A percentile compares a stretch with the other conserved stretches of the same genome.
These are phyloP conservation scores for Carassius gibelio DNA, from an alignment of 2,113 vertebrate genomes.

Conservation along the genomic window DNA sequence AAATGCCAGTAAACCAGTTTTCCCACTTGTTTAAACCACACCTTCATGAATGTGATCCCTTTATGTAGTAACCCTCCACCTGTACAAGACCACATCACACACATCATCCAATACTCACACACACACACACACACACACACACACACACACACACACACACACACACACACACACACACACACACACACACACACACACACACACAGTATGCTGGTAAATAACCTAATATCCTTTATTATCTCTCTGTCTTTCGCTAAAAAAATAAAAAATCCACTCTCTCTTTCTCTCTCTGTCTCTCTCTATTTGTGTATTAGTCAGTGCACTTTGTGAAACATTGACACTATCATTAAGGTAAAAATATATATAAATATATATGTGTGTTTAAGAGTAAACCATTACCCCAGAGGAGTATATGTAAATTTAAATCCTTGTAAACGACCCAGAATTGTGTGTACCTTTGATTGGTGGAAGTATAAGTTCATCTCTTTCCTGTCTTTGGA, in stretches of 20 bases:
- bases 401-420: not conserved
- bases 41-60: conserved; percentile 35
- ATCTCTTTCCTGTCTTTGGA: not conserved
- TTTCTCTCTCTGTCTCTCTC: too few relatives aligned
- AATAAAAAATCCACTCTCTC: too few relatives aligned
- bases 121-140: not conserved
- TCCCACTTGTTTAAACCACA: conserved; percentile 10
- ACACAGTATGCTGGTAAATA: not conserved
- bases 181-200: not conserved
- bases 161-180: too few relatives aligned
- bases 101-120: not conserved
- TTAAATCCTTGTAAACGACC: not conserved
- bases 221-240: conserved; percentile 13
- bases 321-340: not conserved
- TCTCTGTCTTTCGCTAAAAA: not conserved
- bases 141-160: not conserved
- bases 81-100: not conserved
- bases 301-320: not conserved
- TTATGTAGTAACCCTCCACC: not conserved
- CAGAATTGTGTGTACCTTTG: not conserved
- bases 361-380: too few relatives aligned
- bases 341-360: not conserved
- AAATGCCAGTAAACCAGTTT: conserved; percentile 26
- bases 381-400: too few relatives aligned
- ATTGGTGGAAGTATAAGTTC: not conserved